Evolutionary conservation across 2,113 vertebrate genomes (phyloP), one percentile per base, ranked within the genome.

Genomic region (Brachionichthys hirsutus): DNA sequence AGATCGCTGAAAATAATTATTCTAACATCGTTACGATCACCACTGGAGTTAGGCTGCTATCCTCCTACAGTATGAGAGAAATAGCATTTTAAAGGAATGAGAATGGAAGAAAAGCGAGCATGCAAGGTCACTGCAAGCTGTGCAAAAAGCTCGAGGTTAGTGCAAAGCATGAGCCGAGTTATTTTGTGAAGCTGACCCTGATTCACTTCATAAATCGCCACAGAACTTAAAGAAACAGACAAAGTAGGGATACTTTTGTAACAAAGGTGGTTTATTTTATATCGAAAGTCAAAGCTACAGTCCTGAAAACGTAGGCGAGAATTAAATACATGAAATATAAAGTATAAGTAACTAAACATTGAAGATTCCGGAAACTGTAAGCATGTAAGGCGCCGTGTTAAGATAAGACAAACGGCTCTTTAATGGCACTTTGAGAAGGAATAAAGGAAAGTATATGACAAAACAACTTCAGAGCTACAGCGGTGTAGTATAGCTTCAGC

Each of bases 201-300:
- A 22, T 18, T 24, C 45, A 20, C 9, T 12, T 55, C 36, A 15
- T 13, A n/a, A n/a, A n/a, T 12, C 3, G 19, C 22, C 54, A 43
- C 20, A 35, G 14, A 46, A 45, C 45, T 62, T 30, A 54, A 86
- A 88, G 62, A 85, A 84, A 84, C 74, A 85, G 69, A 86, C 79
- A 78, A 87, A 56, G 62, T 71, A 30, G 44, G 65, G 74, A 73
- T 81, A 58, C 40, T 75, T 87, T 90, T 84, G 73, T 89, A 90
- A 90, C 90, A 92, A 93, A 92, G 81, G 20, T 78, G 77, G 76
- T 94, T 95, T 95, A 94, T 94, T 95, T 87, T 85, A 79, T 44
- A 89, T 87, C 82, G 87, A 88, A 90, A 67, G 56, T 90, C 91
- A 88, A 82, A 78, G 86, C 92, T 94, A 93, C 91, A 94, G 79